Evolutionary conservation across 2,113 vertebrate species (phyloP), one percentile per base, ranked within the genome.

Genomic region (Hemichromis elongatus): DNA sequence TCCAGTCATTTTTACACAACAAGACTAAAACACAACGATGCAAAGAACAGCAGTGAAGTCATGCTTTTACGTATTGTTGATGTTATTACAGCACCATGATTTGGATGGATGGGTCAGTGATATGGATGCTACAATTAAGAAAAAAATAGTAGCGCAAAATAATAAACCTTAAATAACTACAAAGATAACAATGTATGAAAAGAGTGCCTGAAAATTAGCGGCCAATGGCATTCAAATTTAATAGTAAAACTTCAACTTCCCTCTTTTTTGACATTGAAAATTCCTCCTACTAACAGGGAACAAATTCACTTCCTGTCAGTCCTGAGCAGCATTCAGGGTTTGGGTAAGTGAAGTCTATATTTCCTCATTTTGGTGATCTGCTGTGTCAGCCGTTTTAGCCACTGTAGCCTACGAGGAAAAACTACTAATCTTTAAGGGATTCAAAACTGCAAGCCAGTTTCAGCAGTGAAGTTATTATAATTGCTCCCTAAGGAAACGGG

Each of bases 311-410:
- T 92, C 88, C 81, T 79, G 53, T 82, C 45, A 33, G 33, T 7
- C 26, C 14, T 66, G 24, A 47, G 11, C 14, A 28, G 42, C 26
- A 37, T 19, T 24, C 59, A n/a, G 19, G 19, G 16, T 50, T 35
- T 6, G 66, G 53, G 61, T 3, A 18, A 75, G 24, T n/a, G 19
- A 42, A 42, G 26, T 78, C 77, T 84, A 33, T n/a, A 79, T 83
- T 94, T 92, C 93, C 90, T 90, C 78, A 47, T 92, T 86, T 88
- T 35, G 12, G 24, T 56, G 35, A 73, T 4, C 45, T 92, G 89
- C 83, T 63, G 66, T 47, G 89, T 92, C 92, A 89, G 92, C 91
- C 45, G 28, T 55, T 92, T 86, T 79, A 1, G 66, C 40, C 28
- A 21, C 59, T 11, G 30, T 2, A 13, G 37, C 28, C 50, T 33